A percentile compares a stretch with the other conserved stretches of the same genome.
phyloP scores from a whole-genome alignment of 2,888 invertebrate species.

The Heliconius cydno region DNA sequence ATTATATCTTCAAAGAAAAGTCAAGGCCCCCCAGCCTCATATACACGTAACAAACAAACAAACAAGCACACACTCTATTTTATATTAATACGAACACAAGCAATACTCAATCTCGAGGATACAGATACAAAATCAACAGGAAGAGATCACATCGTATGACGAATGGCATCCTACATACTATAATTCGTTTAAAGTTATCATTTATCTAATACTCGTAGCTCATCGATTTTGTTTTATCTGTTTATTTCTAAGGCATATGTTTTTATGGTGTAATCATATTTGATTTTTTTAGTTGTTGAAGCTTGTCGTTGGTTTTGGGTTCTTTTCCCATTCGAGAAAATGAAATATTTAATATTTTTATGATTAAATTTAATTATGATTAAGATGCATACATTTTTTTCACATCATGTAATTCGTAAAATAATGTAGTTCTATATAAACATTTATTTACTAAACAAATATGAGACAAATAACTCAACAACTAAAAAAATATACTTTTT shows the following conservation, averaged over 20 bases:
- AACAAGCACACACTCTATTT: background rate
- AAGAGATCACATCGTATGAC: slow-evolving; percentile 38
- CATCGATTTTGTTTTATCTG: slow-evolving; percentile 28
- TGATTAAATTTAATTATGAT: no score
- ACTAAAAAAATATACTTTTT: background rate
- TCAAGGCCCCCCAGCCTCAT: no score
- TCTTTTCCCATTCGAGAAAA: no score
- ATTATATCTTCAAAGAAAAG: background rate
- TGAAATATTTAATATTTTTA: no score
- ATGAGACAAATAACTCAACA: no score
- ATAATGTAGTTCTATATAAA: no score
- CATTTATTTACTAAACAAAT: no score
- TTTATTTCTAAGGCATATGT: slow-evolving; percentile 25
- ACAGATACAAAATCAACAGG: slow-evolving; percentile 40
- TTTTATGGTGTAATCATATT: background rate
- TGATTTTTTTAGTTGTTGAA: background rate
- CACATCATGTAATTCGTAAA: no score
- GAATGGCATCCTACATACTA: slow-evolving; percentile 38
- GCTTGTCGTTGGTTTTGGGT: no score
- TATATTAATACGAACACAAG: slow-evolving; percentile 4
- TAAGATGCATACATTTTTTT: no score
- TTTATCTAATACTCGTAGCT: slow-evolving; percentile 8
- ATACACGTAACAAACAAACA: background rate
- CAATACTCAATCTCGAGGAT: slow-evolving; percentile 28
- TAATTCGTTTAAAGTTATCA: slow-evolving; percentile 35